Evolutionary conservation across 1,140 invertebrate species (phyloP), one percentile per base, ranked within the genome.

Genomic region (Batillaria attramentaria): DNA sequence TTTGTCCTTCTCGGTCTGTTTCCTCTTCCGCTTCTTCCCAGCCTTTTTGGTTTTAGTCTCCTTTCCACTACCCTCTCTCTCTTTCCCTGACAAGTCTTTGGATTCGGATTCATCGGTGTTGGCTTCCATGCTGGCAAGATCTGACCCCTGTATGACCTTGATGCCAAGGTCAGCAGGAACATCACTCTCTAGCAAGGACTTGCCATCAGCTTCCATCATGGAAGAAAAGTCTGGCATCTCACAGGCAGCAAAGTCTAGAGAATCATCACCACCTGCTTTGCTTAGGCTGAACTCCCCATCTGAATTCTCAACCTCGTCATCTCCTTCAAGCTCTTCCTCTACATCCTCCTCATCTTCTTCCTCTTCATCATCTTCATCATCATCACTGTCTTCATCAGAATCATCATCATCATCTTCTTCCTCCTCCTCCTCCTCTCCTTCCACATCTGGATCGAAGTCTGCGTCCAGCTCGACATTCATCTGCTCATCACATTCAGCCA

Each of bases 1-100:
- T 20, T 81, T 78, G 20, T 65, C 73, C 28, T 79, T 50, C 13
- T 31, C 69, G 35, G 54, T 81, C 50, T 77, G 76, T 79, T 84
- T 82, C 73, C 66, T 72, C 46, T 80, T 81, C 35, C 78, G 84
- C 72, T 86, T 80, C 79, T 86, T 82, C 43, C 79, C 33, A 24
- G 20, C 70, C 72, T 84, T 81, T 46, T 81, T 78, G 13, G 5
- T 13, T 37, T 33, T 60, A 16, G 42, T 13, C 43, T 60, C 31
- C n/a, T 73, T 66, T n/a, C 5, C 57, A 10, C n/a, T 62, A 24
- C 50, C 20, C 39, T 20, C n/a, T 28, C 42, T 37, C 68, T 42
- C 50, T 43, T 70, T 37, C 33, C 68, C 16, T 16, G 6, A 31
- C 68, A 46, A 10, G 68, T 42, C 33, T 37, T 42, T 31, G 39